Conservation (phyloP, 1,140 invertebrate species). For the Drosophila novamexicana region DNA sequence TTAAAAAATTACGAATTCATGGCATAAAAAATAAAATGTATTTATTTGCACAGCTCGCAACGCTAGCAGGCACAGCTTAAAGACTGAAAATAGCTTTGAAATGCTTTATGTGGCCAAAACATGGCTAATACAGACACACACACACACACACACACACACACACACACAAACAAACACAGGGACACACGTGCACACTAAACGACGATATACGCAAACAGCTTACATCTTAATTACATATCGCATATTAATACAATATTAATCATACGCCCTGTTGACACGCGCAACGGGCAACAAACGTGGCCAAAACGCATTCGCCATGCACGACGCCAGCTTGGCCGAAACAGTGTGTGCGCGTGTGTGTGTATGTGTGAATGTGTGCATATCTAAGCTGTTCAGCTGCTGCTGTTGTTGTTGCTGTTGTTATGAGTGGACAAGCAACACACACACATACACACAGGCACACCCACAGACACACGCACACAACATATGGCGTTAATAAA, state of each 20-base stretch:
- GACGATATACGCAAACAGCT: constrained; percentile 65
- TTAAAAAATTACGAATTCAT: constrained; percentile 25
- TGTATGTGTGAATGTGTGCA: constrained; percentile 30
- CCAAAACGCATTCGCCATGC: constrained; percentile 55
- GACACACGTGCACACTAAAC: constrained; percentile 14
- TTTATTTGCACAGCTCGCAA: constrained; percentile 3
- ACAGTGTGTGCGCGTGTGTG: not conserved
- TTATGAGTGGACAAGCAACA: constrained; percentile 67
- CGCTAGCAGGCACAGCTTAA: not conserved
- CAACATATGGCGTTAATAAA: constrained; percentile 80
- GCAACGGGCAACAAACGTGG: constrained; percentile 55
- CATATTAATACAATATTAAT: constrained; percentile 83
- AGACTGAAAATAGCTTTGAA: not conserved
- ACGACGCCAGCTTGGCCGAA: constrained; percentile 19
- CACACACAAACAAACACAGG: not conserved
- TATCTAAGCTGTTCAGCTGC: constrained; percentile 42
- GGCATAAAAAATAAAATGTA: constrained; percentile 5
- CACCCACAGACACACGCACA: constrained; percentile 27
- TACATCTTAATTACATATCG: constrained; percentile 82
- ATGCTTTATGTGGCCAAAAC: not conserved
- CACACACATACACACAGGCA: not conserved
- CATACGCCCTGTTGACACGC: constrained; percentile 80
- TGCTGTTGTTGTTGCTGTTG: constrained; percentile 48
- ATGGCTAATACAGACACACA: constrained; percentile 8
- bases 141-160: constrained; percentile 22